Evolutionary conservation across 1,140 invertebrate genomes (phyloP), one percentile per base, ranked within the genome.

Genomic region (Drosophila pallidifrons): DNA sequence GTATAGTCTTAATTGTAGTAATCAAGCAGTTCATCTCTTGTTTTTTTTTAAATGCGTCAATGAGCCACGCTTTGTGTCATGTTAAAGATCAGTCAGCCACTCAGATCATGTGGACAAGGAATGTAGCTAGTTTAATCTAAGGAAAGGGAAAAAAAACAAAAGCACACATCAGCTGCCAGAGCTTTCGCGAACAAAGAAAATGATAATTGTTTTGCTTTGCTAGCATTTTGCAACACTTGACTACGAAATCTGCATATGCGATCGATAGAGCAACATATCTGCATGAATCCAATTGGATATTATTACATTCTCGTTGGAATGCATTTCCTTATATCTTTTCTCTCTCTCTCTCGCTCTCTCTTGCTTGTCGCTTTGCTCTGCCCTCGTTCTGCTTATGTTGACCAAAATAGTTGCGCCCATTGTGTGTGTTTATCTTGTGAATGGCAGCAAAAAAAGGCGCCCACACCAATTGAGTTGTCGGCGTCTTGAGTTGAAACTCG

Each of bases 331-430:
- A 25, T 25, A 25, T 25, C 20, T 25, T 25, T 25, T 25, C 20
- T 25, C 3, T 28, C 47, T 54, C n/a, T 15, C 35, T 16, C 20
- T 45, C 25, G 10, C 20, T 30, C 47, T 54, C 15, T 47, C 7
- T 52, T 15, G 1, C 35, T 38, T 38, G 35, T 38, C 16, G 5
- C 16, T 25, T 25, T 38, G 8, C 20, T 55, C 10, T 51, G 30
- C 15, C 47, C 11, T 32, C 4, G 58, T 67, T 67, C 65, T 59
- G 61, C 43, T 65, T 72, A 32, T 8, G 47, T 59, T 68, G 65
- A 74, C 65, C 65, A 69, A 74, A 68, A 61, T 74, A 74, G 65
- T 60, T 57, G 71, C 28, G 43, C 49, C 71, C 71, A 74, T 74
- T 74, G 65, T 60, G 38, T 38, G 2, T 43, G 38, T 55, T 32